Conservation (phyloP, 23 tunicate species). For the Clavelina lepadiformis region DNA sequence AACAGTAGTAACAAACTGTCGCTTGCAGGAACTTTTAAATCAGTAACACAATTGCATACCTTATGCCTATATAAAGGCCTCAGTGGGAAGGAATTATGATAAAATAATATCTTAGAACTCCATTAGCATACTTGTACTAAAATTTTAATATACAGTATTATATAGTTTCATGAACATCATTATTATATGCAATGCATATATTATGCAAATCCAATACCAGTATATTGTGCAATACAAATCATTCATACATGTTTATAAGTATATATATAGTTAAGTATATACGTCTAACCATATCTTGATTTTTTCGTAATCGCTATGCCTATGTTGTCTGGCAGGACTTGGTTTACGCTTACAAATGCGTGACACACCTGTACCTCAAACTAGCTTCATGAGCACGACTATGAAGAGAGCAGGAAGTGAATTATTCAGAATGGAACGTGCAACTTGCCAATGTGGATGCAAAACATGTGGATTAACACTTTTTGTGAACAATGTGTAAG, state of each 20-base stretch:
- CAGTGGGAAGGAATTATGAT: too few species aligned
- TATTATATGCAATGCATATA: too few species aligned
- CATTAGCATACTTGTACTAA: too few species aligned
- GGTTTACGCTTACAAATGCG: conserved; percentile 52
- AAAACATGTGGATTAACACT: conserved; percentile 58
- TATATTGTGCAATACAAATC: too few species aligned
- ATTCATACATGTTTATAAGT: background rate
- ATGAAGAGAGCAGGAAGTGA: conserved; percentile 40
- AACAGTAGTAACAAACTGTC: too few species aligned
- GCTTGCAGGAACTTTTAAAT: too few species aligned
- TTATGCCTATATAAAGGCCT: too few species aligned
- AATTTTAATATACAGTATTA: too few species aligned
- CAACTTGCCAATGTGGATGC: conserved; percentile 67
- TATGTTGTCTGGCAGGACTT: conserved; percentile 16
- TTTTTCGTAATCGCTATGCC: background rate
- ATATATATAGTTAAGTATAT: background rate
- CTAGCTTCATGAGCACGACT: conserved; percentile 34
- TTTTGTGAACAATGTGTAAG: conserved; percentile 72
- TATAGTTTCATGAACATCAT: too few species aligned
- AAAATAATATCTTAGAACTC: too few species aligned
- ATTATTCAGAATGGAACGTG: conserved; percentile 20
- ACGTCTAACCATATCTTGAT: background rate
- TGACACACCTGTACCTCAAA: conserved; percentile 15
- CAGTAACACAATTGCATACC: too few species aligned
- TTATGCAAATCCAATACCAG: too few species aligned